Evolutionary conservation across 1,140 invertebrate genomes (phyloP).

Genomic region (Meloidogyne exigua): DNA sequence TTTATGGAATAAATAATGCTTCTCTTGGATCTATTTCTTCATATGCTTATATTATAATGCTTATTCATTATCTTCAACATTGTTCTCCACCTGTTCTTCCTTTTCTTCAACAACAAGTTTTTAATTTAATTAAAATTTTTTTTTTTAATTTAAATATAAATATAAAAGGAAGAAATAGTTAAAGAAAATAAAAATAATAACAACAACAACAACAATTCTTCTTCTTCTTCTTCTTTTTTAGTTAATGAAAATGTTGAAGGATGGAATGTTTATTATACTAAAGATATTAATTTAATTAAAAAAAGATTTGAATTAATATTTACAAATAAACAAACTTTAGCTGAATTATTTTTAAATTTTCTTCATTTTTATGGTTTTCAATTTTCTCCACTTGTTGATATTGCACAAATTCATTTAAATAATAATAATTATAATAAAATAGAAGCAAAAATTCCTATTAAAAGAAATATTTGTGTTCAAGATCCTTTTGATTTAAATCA

Average conservation of each 20-base stretch:
- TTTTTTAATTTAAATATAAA: not conserved
- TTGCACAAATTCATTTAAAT: slow-evolving; percentile 27
- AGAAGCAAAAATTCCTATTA: not conserved
- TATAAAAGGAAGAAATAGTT: too few relatives aligned
- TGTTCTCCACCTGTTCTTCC: slow-evolving; percentile 23
- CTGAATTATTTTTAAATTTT: slow-evolving; percentile 23
- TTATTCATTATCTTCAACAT: slow-evolving; percentile 28
- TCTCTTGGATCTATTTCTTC: slow-evolving; percentile 15
- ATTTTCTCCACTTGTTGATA: slow-evolving; percentile 3
- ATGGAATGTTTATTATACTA: slow-evolving; percentile 24
- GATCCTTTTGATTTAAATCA: slow-evolving; percentile 34
- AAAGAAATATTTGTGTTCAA: slow-evolving; percentile 17
- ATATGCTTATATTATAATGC: slow-evolving; percentile 31
- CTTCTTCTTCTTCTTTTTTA: too few relatives aligned
- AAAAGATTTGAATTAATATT: not conserved
- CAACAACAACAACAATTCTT: too few relatives aligned
- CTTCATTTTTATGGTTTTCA: slow-evolving; percentile 17
- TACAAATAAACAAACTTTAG: slow-evolving; percentile 20
- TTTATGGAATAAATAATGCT: slow-evolving; percentile 23
- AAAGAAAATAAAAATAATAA: too few relatives aligned
- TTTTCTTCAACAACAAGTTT: slow-evolving; percentile 30
- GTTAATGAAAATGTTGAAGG: slow-evolving; percentile 16
- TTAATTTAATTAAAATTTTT: too few relatives aligned
- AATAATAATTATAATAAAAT: not conserved
- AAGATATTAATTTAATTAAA: slow-evolving; percentile 9